Percentiles rank a stretch among this genome's conserved stretches.
Conservation (phyloP, 2,888 invertebrate genomes). For the Eutolmus rufibarbis region DNA sequence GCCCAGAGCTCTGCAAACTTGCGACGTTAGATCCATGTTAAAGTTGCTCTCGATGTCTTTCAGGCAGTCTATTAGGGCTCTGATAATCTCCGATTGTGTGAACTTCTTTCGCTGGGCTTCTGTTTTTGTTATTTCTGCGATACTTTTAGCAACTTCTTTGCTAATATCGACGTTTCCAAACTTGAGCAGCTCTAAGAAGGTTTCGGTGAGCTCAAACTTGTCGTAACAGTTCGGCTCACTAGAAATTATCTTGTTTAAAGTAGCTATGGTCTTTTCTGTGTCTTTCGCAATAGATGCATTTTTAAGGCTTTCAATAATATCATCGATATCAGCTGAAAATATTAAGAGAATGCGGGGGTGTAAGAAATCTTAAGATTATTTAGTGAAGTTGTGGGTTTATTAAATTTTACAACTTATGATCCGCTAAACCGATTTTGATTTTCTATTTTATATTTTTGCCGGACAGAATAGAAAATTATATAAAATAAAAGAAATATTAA, state of each 20-base stretch:
- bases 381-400: no score
- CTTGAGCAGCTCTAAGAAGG: slow-evolving; percentile 57
- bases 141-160: slow-evolving; percentile 71
- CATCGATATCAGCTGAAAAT: slow-evolving; percentile 59
- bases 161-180: slow-evolving; percentile 63
- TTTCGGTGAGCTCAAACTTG: slow-evolving; percentile 59
- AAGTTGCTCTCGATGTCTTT: slow-evolving; percentile 52
- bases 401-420: no score
- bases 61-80: slow-evolving; percentile 67
- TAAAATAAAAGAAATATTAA: no score
- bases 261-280: slow-evolving; percentile 54
- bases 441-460: no score
- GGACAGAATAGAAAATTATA: no score
- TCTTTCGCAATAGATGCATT: slow-evolving; percentile 54
- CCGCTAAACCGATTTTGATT: no score
- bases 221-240: slow-evolving; percentile 59
- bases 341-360: not conserved
- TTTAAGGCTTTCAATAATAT: slow-evolving; percentile 59
- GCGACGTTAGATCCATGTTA: slow-evolving; percentile 69
- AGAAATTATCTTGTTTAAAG: slow-evolving; percentile 32
- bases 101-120: slow-evolving; percentile 77
- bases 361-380: not conserved
- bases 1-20: slow-evolving; percentile 83
- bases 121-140: slow-evolving; percentile 83
- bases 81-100: slow-evolving; percentile 69